Base-by-base conservation (phyloP, 2,888 invertebrate genomes). In the Watsonalla cultraria region DNA sequence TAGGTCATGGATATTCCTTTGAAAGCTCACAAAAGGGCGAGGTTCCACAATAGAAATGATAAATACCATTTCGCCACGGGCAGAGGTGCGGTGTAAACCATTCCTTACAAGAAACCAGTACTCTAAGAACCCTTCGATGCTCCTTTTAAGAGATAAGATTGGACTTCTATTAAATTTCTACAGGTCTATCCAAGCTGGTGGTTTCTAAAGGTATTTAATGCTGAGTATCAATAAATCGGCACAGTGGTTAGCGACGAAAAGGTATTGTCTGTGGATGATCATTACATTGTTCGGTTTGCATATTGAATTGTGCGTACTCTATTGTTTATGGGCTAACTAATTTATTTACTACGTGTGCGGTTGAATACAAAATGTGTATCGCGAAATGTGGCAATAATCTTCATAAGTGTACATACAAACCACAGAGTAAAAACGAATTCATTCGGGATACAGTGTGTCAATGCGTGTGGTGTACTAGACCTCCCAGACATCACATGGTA, bases 221-320 rank as follows among this genome's bases (percentile, higher is more conserved):
- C 73, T 76, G 77, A 77, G 74, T 80, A 83, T 84, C 84, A 82
- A 89, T 87, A 89, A 88, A 89, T 90, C 79, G 84, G 78, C 77
- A 84, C 80, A 76, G 87, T 89, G 84, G 86, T 87, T 85, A 86
- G 84, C 89, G 88, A 89, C 88, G 89, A 87, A 87, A 86, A 84
- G 72, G 80, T 82, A 87, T 87, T 89, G 89, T 86, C 78, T 86
- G 76, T 78, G 76, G 75, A 72, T 84, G 81, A 86, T 85, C 83
- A 83, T 84, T 86, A 87, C 82, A 89, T 90, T 90, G 89, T 88
- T 88, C 84, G 72, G 78, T 80, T 81, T 80, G 88, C 84, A 87
- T 88, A 88, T 90, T 90, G 86, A 88, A 88, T 86, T 86, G 86
- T 86, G 85, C 82, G 84, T 86, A 80, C 67, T 70, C 84, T 84